Conservation (phyloP, 2,888 invertebrate genomes). For the Philhelius pedissequus region DNA sequence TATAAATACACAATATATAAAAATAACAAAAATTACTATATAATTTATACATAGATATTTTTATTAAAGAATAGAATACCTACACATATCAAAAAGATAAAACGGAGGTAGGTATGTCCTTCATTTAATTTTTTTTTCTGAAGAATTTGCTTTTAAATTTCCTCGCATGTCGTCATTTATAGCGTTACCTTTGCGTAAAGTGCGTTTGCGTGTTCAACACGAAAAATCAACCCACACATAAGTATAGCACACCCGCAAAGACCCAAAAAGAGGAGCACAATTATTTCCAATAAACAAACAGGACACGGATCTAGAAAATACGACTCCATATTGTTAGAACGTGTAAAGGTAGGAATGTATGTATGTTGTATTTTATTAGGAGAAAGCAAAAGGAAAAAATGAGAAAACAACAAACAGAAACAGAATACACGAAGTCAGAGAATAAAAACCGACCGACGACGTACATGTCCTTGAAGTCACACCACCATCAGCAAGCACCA, state of each 20-base stretch:
- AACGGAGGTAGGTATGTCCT: no score
- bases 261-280: not conserved
- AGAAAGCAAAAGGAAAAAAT: not conserved
- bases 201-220: constrained; percentile 24
- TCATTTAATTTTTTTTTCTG: no score
- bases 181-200: constrained; percentile 3
- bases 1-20: no score
- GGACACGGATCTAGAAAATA: constrained; percentile 16
- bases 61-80: no score
- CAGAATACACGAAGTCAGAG: constrained; percentile 1
- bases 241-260: not conserved
- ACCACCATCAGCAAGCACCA: not conserved
- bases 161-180: not conserved
- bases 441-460: constrained; percentile 9
- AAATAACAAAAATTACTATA: no score
- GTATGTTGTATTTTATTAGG: constrained; percentile 42
- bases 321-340: constrained; percentile 18
- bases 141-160: not conserved
- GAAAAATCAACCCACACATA: constrained; percentile 1
- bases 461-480: constrained; percentile 57
- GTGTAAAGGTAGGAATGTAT: no score
- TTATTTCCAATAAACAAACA: constrained; percentile 9
- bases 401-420: not conserved
- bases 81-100: no score
- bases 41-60: no score